Base-by-base conservation (phyloP, 2,113 vertebrate genomes). In the Notothenia coriiceps region DNA sequence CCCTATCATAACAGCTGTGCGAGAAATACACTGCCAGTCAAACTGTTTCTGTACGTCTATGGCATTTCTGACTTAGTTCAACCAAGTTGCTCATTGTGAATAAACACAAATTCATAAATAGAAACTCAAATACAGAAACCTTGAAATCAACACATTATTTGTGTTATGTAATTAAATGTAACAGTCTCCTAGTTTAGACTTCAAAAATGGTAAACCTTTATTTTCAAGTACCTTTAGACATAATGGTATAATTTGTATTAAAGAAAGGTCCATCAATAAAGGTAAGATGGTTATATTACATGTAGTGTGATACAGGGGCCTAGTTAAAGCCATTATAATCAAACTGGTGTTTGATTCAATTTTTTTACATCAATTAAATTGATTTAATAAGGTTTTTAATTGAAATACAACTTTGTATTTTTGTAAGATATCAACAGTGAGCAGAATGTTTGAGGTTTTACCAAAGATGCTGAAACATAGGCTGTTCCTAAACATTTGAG, bases 1-100 rank as follows among this genome's bases (percentile, higher is more conserved):
- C 83, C 65, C 77, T 68, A 86, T 59, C 11, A 82, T 79, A 90
- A 77, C 69, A 91, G 77, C 90, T 85, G 74, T 15, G 79, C 29
- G 52, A 75, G 22, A 85, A 68, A 5, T 73, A 83, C 69, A 88
- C 81, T 83, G 80, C 46, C 74, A 87, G 70, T 83, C 3, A 67
- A 86, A 68, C 83, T 9, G 12, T 67, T 70, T 80, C 49, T 65
- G 64, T 44, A 60, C 56, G 22, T 64, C 44, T 17, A 22, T 6
- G 2, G 29, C 0, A n/a, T 71, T 55, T 57, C 20, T 47, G 12
- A 1, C 22, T 52, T 46, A 1, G 67, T 18, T 79, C 57, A 84
- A 85, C 56, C 64, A 76, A 65, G 17, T 35, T 84, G 77, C 65
- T 18, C 35, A 57, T 3, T 69, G 57, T 57, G 55, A 69, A 63